phyloP scores from a whole-genome alignment of 2,113 vertebrate species.

The Tursiops truncatus region DNA sequence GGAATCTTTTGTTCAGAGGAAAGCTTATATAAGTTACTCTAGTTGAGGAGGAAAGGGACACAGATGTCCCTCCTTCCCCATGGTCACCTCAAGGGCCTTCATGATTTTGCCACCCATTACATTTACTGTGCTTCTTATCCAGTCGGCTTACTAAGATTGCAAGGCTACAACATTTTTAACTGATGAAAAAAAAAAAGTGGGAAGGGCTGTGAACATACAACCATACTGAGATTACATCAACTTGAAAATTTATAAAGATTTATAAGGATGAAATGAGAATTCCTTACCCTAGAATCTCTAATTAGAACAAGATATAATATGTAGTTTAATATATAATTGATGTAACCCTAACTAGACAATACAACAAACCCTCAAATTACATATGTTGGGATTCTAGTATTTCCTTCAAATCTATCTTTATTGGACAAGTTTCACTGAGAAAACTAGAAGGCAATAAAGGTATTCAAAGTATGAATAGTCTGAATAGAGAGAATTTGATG shows the following conservation, averaged over 20 bases:
- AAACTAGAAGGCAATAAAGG: neutral
- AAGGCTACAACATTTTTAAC: neutral
- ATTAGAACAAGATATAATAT: neutral
- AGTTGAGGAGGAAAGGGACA: neutral
- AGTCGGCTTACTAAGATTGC: neutral
- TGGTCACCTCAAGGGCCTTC: neutral
- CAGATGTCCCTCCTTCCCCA: rapidly evolving
- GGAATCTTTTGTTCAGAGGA: neutral
- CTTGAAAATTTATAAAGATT: neutral
- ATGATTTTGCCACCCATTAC: neutral
- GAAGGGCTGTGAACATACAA: neutral
- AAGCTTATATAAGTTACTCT: neutral
- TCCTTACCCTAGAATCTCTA: neutral
- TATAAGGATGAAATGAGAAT: neutral
- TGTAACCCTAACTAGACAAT: neutral
- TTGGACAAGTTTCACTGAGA: neutral
- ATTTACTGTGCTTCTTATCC: neutral
- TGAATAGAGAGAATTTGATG: neutral
- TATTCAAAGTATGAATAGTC: neutral
- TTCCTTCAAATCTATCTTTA: neutral
- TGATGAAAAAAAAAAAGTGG: neutral
- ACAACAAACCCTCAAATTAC: neutral
- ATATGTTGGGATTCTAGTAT: neutral
- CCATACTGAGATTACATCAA: neutral
- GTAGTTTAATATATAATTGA: neutral